Evolutionary conservation across 64 coral and sea anemone genomes (phyloP), one percentile per base, ranked within the genome.

Genomic region (Stylophora pistillata): DNA sequence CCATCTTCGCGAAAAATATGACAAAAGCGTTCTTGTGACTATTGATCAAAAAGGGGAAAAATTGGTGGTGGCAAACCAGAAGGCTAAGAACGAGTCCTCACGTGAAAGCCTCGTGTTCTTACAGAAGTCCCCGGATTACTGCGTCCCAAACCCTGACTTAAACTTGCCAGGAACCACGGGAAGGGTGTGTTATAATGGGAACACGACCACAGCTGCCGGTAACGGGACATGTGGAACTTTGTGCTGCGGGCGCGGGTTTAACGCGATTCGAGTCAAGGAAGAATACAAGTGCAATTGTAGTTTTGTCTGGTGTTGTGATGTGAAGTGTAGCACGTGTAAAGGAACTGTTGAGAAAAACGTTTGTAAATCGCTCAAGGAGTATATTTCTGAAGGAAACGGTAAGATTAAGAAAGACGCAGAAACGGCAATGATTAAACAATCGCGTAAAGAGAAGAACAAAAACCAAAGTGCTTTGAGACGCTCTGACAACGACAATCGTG

Each of bases 271-370:
- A 95, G 30, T 90, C 0, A 80, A 87, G 12, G 84, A 88, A 54
- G 87, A 88, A 20, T 85, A 81, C 63, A 85, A 98, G 18, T 98
- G 96, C 56, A 27, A 41, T 17, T 98, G 96, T 28, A 86, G 85
- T 77, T 98, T 98, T 85, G 77, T 95, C 6, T 98, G 96, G 96
- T 98, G 96, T 29, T 98, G 96, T 30, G 32, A 47, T 60, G 90
- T 98, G 3, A 87, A 95, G 30, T 98, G 96, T 15, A 61, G 91
- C 25, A 90, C 64, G 23, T 68, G 64, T 25, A 68, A n/a, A 28
- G 26, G 21, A 68, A 68, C 64, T n/a, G 64, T 68, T 25, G 20
- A 68, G 4, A 68, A 68, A 11, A 7, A 68, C 64, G 64, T 68
- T 5, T 68, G 64, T 25, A 68, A 68, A 68, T 68, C 64, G 6